Base-by-base conservation (phyloP, 2,888 invertebrate species). In the Polydrusus pterygomalis region DNA sequence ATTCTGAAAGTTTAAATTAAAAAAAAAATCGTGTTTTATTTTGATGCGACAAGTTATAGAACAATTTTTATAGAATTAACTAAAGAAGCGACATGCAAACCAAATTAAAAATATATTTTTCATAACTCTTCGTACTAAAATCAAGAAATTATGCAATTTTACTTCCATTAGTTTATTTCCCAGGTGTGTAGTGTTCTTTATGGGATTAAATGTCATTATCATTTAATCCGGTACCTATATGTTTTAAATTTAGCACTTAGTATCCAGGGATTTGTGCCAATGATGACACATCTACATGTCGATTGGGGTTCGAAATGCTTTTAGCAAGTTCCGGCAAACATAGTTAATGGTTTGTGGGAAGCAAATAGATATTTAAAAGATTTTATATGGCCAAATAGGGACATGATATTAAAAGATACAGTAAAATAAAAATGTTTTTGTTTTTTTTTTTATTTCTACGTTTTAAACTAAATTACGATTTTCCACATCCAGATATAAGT, bases 281-380 rank as follows among this genome's bases (percentile, higher is more conserved):
- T 43, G 13, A 43, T 43, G 40, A 43, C 40, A 43, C 40, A 7
- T 43, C 10, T 43, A 43, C 40, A 43, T 43, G 40, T 43, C 40
- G 40, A 43, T 43, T 43, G 13, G 40, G 40, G 40, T 43, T 43
- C 40, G 40, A 43, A 43, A 43, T 43, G 40, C 40, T 43, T 43
- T 43, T 43, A 43, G 7, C 40, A 2, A 43, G 13, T 43, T 43
- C 40, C 40, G 40, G 10, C 40, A 43, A 43, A 43, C 3, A 43
- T 43, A 43, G 40, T 43, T 43, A 43, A 43, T 43, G 40, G 40
- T 43, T 43, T 43, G 40, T 10, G 40, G 3, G 11, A 9, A 9
- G 40, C 40, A 43, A 43, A 43, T 10, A 43, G 40, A 43, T 43
- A 11, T 11, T 10, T 10, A 11, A 13, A 43, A 43, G 10, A 43